These are phyloP conservation scores for Planiliza haematocheilus DNA, from an alignment of 2,113 vertebrate genomes.

Conservation along the genomic window DNA sequence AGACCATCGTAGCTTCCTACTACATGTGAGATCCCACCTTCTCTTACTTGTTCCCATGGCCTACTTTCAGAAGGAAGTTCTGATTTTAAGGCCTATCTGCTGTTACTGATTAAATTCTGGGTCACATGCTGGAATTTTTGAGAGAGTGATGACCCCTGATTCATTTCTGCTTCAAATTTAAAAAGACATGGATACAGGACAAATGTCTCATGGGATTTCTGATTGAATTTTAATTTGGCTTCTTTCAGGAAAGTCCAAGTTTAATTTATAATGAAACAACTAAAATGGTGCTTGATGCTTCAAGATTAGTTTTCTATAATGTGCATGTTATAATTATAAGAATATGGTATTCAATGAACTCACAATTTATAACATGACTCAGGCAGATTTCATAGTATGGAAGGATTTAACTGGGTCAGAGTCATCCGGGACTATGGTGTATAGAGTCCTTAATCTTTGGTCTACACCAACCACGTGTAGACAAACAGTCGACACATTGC, in stretches of 20 bases:
- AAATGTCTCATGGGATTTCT: slow-evolving; percentile 7
- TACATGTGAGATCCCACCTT: slow-evolving; percentile 24
- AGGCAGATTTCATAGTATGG: not conserved
- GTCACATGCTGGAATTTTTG: slow-evolving; percentile 23
- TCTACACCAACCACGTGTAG: slow-evolving; percentile 46
- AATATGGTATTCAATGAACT: not conserved
- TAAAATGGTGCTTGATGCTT: not conserved
- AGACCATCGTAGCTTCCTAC: too few relatives aligned
- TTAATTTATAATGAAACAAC: too few relatives aligned
- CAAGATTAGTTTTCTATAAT: not conserved
- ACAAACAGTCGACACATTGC: slow-evolving; percentile 50
- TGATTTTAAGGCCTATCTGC: slow-evolving; percentile 39
- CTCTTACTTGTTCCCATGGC: slow-evolving; percentile 4
- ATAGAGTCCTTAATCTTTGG: slow-evolving; percentile 65
- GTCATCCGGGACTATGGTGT: slow-evolving; percentile 31
- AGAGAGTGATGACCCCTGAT: slow-evolving; percentile 30
- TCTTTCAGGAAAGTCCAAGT: too few relatives aligned
- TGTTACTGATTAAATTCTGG: slow-evolving; percentile 28
- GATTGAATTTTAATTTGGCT: too few relatives aligned
- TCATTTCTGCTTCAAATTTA: slow-evolving; percentile 9
- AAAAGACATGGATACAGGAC: not conserved
- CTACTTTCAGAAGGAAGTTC: slow-evolving; percentile 24
- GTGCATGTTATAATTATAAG: not conserved
- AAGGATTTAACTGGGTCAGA: slow-evolving; percentile 48
- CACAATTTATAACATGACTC: not conserved